phyloP scores from a whole-genome alignment of 2,888 invertebrate species.

The Dorcus hopei region DNA sequence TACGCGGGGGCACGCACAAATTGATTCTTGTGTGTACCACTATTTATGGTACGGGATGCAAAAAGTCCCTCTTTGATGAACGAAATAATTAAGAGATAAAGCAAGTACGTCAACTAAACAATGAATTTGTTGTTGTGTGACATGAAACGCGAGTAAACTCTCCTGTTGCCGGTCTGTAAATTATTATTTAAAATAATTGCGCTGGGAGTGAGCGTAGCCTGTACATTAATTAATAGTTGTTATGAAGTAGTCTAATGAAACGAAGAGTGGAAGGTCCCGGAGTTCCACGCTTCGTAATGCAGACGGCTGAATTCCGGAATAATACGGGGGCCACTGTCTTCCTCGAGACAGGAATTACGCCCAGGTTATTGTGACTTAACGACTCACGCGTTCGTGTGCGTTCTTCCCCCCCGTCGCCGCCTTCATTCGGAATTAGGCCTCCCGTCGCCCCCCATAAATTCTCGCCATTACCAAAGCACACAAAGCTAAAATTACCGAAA shows the following conservation, averaged over 20 bases:
- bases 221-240: background rate
- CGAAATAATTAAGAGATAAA: too few relatives aligned
- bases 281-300: background rate
- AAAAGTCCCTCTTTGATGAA: too few relatives aligned
- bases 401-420: background rate
- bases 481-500: too few relatives aligned
- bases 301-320: too few relatives aligned
- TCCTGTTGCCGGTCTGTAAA: background rate
- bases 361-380: background rate
- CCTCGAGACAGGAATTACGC: background rate
- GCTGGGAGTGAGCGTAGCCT: background rate
- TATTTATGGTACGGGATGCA: too few relatives aligned
- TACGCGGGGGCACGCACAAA: too few relatives aligned
- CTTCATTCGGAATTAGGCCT: background rate
- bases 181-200: conserved; percentile 1
- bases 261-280: background rate
- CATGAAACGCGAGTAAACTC: background rate
- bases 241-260: background rate
- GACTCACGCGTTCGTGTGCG: background rate
- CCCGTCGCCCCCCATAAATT: background rate
- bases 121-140: background rate
- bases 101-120: too few relatives aligned
- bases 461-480: background rate
- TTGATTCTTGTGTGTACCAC: too few relatives aligned
- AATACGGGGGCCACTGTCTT: too few relatives aligned